Conservation (phyloP, 2,113 vertebrate genomes). For the Salvator merianae region DNA sequence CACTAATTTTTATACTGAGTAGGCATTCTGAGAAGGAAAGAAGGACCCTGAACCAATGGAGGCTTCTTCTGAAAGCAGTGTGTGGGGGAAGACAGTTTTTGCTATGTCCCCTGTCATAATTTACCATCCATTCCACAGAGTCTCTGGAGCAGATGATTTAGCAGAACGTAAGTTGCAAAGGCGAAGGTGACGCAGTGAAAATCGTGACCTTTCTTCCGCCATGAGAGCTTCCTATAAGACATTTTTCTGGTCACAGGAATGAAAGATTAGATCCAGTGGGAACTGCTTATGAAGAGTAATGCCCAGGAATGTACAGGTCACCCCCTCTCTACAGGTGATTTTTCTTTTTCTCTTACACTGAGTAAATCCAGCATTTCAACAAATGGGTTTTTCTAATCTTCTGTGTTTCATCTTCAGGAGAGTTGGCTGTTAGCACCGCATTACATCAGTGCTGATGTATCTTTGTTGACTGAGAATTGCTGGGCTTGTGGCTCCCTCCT, state of each 20-base stretch:
- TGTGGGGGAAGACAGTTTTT: background rate
- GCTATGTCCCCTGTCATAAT: background rate
- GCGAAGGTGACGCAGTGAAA: background rate
- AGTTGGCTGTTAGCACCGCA: conserved; percentile 6
- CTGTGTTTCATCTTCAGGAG: background rate
- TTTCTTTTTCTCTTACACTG: background rate
- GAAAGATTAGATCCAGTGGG: background rate
- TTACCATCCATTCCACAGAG: background rate
- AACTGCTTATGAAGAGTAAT: background rate
- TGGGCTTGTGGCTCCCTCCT: conserved; percentile 28
- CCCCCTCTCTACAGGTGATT: background rate
- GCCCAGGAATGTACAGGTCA: background rate
- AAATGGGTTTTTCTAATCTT: conserved; percentile 26
- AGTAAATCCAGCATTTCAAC: conserved; percentile 29
- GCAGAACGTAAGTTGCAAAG: too few relatives aligned
- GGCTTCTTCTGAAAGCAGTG: background rate
- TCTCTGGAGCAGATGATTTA: background rate
- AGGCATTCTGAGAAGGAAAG: background rate
- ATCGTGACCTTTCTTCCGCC: background rate
- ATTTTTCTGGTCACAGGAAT: background rate
- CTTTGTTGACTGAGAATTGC: conserved; percentile 41
- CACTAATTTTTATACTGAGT: background rate
- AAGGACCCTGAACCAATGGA: background rate
- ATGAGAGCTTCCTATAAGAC: background rate
- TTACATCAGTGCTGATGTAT: conserved; percentile 47